Base-by-base conservation (phyloP, 2,888 invertebrate genomes). In the Achlya flavicornis region DNA sequence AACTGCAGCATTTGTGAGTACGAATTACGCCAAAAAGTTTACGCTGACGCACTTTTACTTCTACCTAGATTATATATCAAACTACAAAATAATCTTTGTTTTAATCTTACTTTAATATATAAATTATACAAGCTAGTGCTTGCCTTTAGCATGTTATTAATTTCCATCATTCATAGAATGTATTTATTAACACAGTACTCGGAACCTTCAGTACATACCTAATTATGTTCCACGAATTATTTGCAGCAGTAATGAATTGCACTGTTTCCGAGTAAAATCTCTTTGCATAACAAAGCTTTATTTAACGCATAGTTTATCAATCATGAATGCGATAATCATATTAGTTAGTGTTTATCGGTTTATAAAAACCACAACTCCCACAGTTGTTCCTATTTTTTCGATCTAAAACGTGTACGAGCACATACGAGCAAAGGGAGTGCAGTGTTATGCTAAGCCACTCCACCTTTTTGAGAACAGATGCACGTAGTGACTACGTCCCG, bases 401-500 rank as follows among this genome's bases (percentile, higher is more conserved):
- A 48, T 7, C 48, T 48, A 10, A 38, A 7, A 38, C 2, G 72
- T 69, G 64, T 63, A n/a, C n/a, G n/a, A 64, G 64, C 72, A 75
- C 71, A 79, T 76, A n/a, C n/a, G n/a, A n/a, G n/a, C n/a, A 76
- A 75, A 77, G 69, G 72, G 69, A 65, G 69, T 73, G 71, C 68
- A 72, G 73, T 72, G 72, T 74, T 75, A 69, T 66, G 66, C 64
- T 41, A 68, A 68, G 65, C 69, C 66, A 72, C 75, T 71, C 71
- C 71, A 65, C 61, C 69, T 71, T 59, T 48, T 76, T 75, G 65
- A 66, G 57, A 78, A 74, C 66, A 65, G 67, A 70, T 67, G 72
- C 85, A 86, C 86, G 87, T 84, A 78, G 16, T 71, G 63, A 66
- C 72, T 74, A 79, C 78, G 77, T 72, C 79, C 79, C 73, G 75